Conservation (phyloP, 2,888 invertebrate genomes). For the Lypha dubia region DNA sequence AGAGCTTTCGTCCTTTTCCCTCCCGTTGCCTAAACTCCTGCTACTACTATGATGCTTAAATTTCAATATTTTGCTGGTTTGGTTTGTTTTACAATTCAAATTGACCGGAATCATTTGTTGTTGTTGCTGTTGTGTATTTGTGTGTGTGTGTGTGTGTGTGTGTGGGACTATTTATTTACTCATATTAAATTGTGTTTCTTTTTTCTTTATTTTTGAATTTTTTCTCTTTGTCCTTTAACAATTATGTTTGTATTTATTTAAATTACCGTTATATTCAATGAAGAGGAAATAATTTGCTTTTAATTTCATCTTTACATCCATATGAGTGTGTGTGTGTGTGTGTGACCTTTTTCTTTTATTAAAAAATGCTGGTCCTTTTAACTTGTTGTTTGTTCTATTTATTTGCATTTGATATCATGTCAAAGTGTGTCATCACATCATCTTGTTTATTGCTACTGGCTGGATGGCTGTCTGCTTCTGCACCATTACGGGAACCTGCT, state of each 20-base stretch:
- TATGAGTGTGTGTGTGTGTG: constrained; percentile 3
- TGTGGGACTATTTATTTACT: constrained; percentile 1
- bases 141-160: background rate
- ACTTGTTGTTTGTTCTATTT: constrained; percentile 55
- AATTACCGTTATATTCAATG: constrained; percentile 63
- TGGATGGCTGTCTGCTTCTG: background rate
- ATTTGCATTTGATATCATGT: constrained; percentile 69
- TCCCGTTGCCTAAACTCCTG: background rate
- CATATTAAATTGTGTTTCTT: constrained; percentile 12
- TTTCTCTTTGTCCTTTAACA: constrained; percentile 47
- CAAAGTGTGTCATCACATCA: constrained; percentile 73
- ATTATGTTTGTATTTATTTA: constrained; percentile 71
- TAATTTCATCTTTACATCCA: constrained; percentile 47
- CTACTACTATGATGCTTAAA: constrained; percentile 9
- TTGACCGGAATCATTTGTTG: constrained; percentile 78
- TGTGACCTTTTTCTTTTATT: constrained; percentile 34
- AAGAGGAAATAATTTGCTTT: constrained; percentile 75
- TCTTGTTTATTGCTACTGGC: constrained; percentile 23
- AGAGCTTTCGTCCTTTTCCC: constrained; percentile 13
- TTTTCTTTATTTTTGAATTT: constrained; percentile 13
- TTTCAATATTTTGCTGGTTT: constrained; percentile 38
- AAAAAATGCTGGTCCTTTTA: constrained; percentile 37
- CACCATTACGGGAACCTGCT: constrained; percentile 13
- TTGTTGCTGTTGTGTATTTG: constrained; percentile 22
- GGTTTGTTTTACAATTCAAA: constrained; percentile 75